These are phyloP conservation scores for Puntigrus tetrazona DNA, from an alignment of 2,113 vertebrate genomes.

Conservation along the genomic window DNA sequence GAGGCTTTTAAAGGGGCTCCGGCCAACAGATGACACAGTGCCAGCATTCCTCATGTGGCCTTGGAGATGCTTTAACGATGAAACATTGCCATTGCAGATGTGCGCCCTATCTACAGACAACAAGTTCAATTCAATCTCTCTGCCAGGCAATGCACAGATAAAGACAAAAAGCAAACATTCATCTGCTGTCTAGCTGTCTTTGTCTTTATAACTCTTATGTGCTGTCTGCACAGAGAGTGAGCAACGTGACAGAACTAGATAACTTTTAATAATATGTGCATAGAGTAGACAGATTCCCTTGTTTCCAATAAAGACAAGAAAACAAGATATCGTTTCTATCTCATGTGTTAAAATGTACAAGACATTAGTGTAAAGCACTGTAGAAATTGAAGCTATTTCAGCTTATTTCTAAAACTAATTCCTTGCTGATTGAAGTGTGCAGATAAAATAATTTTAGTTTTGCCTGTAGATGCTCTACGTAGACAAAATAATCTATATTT, in stretches of 20 bases:
- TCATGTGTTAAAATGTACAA: no score
- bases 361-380: not conserved
- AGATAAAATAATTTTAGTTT: not conserved
- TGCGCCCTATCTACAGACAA: constrained; percentile 14
- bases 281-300: not conserved
- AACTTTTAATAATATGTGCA: not conserved
- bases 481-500: not conserved
- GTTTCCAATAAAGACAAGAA: no score
- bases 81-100: constrained; percentile 31
- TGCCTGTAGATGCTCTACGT: not conserved
- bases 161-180: constrained; percentile 31
- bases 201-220: not conserved
- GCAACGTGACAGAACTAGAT: not conserved
- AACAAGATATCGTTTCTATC: not conserved
- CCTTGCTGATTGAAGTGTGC: no score
- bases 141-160: not conserved
- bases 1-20: constrained; percentile 45
- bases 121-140: constrained; percentile 7
- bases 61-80: constrained; percentile 49
- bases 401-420: no score
- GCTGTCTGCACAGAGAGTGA: not conserved
- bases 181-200: not conserved
- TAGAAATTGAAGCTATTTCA: not conserved
- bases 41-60: constrained; percentile 18
- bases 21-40: constrained; percentile 27